A percentile compares a stretch with the other conserved stretches of the same genome.
phyloP scores from a whole-genome alignment of 1,140 invertebrate species.

The Proctacanthus coquilletti region DNA sequence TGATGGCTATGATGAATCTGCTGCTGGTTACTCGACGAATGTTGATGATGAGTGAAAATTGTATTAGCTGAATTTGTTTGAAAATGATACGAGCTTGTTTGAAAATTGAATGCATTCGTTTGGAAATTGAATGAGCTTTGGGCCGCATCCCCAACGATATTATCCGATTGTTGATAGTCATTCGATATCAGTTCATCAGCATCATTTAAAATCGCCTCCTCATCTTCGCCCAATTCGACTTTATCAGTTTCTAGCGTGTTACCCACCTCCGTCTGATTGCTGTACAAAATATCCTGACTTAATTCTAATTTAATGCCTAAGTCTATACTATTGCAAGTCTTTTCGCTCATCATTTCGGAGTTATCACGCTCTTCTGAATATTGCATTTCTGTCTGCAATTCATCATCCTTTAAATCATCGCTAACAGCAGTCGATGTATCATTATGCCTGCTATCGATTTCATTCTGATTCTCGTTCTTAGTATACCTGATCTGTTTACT shows the following conservation, averaged over 20 bases:
- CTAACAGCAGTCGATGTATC: neutral
- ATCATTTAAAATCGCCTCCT: no score
- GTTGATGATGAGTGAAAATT: no score
- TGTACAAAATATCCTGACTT: neutral
- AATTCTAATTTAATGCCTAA: neutral
- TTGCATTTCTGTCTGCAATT: neutral
- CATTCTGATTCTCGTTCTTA: neutral
- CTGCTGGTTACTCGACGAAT: constrained; percentile 6
- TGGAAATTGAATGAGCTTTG: no score
- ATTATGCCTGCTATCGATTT: neutral
- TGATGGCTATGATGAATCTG: constrained; percentile 10
- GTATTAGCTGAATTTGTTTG: no score
- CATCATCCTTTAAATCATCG: neutral
- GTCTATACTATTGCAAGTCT: neutral
- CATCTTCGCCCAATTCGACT: no score
- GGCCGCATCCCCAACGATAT: no score
- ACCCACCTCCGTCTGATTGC: no score
- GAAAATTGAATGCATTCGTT: no score
- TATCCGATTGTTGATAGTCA: no score
- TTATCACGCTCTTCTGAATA: neutral
- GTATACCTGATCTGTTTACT: neutral
- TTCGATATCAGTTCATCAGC: no score
- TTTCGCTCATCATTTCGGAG: neutral
- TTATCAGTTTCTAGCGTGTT: no score
- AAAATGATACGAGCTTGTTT: no score